These are phyloP conservation scores for Panopea generosa DNA, from an alignment of 2,888 invertebrate genomes.

Conservation along the genomic window DNA sequence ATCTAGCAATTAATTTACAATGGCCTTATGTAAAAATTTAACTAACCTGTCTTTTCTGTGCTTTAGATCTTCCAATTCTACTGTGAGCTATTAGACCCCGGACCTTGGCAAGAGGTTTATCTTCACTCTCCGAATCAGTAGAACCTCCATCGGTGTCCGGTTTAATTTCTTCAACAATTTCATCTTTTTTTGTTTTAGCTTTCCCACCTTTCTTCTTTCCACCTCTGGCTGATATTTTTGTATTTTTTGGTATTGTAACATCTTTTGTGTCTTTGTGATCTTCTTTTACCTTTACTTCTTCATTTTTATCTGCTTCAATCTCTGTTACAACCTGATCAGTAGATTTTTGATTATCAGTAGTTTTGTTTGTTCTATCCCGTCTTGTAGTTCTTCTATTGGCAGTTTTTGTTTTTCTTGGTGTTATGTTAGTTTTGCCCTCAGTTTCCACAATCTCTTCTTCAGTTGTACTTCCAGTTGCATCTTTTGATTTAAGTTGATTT, in stretches of 20 bases:
- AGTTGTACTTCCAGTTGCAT: constrained; percentile 18
- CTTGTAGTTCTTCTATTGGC: constrained; percentile 12
- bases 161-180: neutral
- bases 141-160: constrained; percentile 27
- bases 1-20: too few relatives aligned
- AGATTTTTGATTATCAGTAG: neutral
- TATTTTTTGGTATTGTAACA: neutral
- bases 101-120: constrained; percentile 11
- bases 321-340: neutral
- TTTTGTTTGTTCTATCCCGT: neutral
- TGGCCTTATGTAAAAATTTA: too few relatives aligned
- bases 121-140: constrained; percentile 5
- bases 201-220: constrained; percentile 19
- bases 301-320: neutral
- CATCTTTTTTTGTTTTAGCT: constrained; percentile 2
- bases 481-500: constrained; percentile 19
- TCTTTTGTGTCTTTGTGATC: neutral
- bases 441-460: constrained; percentile 22
- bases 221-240: constrained; percentile 6
- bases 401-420: constrained; percentile 17
- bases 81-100: constrained; percentile 41
- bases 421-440: constrained; percentile 11
- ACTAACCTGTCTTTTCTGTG: constrained; percentile 59
- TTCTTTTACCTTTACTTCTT: neutral
- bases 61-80: constrained; percentile 31